Conservation (phyloP, 2,797 vertebrate genomes). For the Diplodus sargus region DNA sequence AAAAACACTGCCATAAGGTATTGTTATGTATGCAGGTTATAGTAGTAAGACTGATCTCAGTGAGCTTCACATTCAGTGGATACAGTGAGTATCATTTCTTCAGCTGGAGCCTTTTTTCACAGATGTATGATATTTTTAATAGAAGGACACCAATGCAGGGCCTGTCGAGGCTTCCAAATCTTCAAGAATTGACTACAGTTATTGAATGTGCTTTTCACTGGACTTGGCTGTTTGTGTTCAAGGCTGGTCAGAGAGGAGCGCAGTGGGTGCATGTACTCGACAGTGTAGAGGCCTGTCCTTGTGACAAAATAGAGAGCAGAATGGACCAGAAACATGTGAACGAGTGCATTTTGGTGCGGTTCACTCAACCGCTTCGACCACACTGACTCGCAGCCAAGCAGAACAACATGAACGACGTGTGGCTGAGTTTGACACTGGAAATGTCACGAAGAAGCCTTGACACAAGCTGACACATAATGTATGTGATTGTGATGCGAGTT, state of each 20-base stretch:
- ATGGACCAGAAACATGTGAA: slow-evolving; percentile 17
- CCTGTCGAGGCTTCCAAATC: not conserved
- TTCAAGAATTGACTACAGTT: slow-evolving; percentile 1
- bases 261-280: not conserved
- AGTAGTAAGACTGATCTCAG: not conserved
- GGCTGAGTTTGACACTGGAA: not conserved
- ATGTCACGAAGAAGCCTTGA: not conserved
- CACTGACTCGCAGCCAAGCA: not conserved
- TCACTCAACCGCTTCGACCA: slow-evolving; percentile 6
- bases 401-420: not conserved
- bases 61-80: not conserved
- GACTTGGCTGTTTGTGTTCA: slow-evolving; percentile 21
- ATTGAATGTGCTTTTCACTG: not conserved
- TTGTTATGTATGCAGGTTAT: not conserved
- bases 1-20: too few relatives aligned
- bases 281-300: slow-evolving; percentile 9
- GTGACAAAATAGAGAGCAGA: slow-evolving; percentile 7
- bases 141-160: not conserved
- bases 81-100: not conserved
- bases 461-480: not conserved
- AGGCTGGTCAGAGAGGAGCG: slow-evolving; percentile 18
- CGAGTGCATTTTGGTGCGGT: not conserved
- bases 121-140: not conserved
- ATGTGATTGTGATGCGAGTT: not conserved
- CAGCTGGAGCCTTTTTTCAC: not conserved